Base-by-base conservation (phyloP, 2,113 vertebrate species). In the Pituophis catenifer region DNA sequence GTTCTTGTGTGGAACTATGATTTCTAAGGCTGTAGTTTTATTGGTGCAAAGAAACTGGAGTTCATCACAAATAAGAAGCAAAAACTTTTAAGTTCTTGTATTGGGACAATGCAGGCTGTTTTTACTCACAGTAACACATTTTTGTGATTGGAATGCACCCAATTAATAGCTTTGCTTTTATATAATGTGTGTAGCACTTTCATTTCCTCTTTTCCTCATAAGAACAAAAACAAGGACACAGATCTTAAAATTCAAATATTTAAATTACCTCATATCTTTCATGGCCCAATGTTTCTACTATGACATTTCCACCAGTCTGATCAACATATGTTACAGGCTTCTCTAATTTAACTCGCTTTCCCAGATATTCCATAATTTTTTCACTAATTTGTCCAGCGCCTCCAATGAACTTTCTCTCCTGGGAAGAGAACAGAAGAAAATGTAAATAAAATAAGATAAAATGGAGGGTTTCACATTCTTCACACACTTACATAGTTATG, bases 361-460 rank as follows among this genome's bases (percentile, higher is more conserved):
- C 99, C 89, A 99, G 98, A 94, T 97, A 97, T 17, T 96, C 97
- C 96, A 98, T 98, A 92, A 99, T 98, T 94, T 94, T 95, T 95
- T 99, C 98, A 38, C 98, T 98, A 97, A 99, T 98, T 97, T 99
- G 99, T 95, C 97, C 95, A n/a, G 99, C 97, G 54, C 99, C 99
- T 2, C 99, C 99, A 5, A 98, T 93, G 97, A 99, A 99, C 95
- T 99, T 99, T 93, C 99, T 98, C 95, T 99, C 99, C 99, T 99
- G 97, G 33, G 11, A 96, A 85, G 33, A 96, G 52, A 94, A 17
- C 81, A 91, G 50, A 0, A 0, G 3, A 21, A 55, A 57, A 89
- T 0, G 0, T 88, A 88, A 65, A 52, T 23, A 17, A 17, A 91
- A 15, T 2, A 88, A 48, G 13, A 33, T 75, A 92, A 50, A 55